Evolutionary conservation across 2,113 vertebrate genomes (phyloP), one percentile per base, ranked within the genome.

Genomic region (Festucalex cinctus): DNA sequence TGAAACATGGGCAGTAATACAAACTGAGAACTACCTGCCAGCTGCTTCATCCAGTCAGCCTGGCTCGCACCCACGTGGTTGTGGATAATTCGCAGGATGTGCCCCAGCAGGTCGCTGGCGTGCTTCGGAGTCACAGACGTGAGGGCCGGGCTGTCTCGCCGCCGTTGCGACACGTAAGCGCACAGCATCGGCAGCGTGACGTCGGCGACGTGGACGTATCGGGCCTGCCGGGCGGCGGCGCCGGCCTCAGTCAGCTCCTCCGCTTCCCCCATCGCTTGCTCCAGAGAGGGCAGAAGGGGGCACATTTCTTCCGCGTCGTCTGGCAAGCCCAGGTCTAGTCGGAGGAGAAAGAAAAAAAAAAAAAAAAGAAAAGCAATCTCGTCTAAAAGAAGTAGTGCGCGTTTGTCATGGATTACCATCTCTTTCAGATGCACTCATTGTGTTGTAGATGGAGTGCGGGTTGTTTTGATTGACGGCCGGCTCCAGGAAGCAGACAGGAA

Each of bases 401-500:
- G 0, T 60, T 44, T 46, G 19, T 26, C 26, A 28, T 61, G 5
- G 20, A 63, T 72, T 92, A 98, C 96, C 94, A 88, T 94, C 88
- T 90, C 90, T 90, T 56, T 95, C 92, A 65, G 91, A 73, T 0
- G 86, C 76, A 77, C 85, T 90, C 82, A 92, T 92, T 4, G 89
- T 93, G 58, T 95, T 95, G 85, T 92, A 95, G 88, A 94, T 92
- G 19, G 94, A 97, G 80, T 91, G 91, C 44, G 87, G 77, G 70
- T 95, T 95, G 77, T 93, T 91, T 63, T 91, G 92, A 80, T 96
- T 91, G 35, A 94, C 86, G 53, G 88, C 82, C 12, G 94, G 94
- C 89, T 98, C 96, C 87, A 98, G 89, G 90, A 97, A 97, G n/a
- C 94, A 94, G 17, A 96, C 93, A 1, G 96, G 96, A 67, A 98